Conservation (phyloP, 1,140 invertebrate genomes). For the Bactericera cockerelli region DNA sequence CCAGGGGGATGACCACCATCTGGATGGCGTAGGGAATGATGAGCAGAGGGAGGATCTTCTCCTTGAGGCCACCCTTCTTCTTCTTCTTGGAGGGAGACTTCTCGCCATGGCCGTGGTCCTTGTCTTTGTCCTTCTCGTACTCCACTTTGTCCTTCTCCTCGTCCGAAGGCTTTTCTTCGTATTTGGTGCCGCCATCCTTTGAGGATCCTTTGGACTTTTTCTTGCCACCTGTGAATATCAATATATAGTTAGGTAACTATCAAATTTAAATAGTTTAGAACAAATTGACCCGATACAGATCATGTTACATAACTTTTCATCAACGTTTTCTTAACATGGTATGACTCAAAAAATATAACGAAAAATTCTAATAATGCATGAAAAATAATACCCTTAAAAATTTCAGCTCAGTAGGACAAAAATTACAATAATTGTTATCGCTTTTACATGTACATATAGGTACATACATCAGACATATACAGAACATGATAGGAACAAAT, state of each 20-base stretch:
- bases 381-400: no score
- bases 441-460: no score
- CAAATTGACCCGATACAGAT: no score
- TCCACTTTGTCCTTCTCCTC: not conserved
- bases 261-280: no score
- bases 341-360: no score
- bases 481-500: no score
- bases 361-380: no score
- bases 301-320: no score
- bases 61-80: conserved; percentile 18
- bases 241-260: not conserved
- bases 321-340: no score
- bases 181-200: not conserved
- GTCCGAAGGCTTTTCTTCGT: not conserved
- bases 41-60: conserved; percentile 19
- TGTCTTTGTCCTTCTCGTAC: conserved; percentile 1
- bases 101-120: not conserved
- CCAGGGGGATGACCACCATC: conserved; percentile 20
- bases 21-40: conserved; percentile 22
- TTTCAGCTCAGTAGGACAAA: no score
- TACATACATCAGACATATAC: no score
- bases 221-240: not conserved
- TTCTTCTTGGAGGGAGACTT: conserved; percentile 14
- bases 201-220: not conserved
- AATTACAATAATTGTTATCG: no score